Evolutionary conservation across 2,797 vertebrate species (phyloP), one percentile per base, ranked within the genome.

Genomic region (Falco novaeseelandiae): DNA sequence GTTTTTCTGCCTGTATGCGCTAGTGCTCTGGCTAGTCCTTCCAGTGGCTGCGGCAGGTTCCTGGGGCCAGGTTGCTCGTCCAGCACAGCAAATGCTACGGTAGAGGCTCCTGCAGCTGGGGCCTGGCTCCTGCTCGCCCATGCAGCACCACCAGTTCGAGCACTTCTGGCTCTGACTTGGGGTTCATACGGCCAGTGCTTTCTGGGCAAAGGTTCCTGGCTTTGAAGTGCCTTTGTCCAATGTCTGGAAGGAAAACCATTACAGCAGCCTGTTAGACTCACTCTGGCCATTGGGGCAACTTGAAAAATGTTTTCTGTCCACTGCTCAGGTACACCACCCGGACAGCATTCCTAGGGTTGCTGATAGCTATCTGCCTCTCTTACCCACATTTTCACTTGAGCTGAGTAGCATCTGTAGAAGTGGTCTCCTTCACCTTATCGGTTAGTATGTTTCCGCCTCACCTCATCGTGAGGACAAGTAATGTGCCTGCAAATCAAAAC

Each of bases 181-280:
- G 3, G 85, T 42, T 89, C 1, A 0, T 42, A 11, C 10, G 3
- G 49, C 40, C n/a, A 14, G 57, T 54, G 85, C 61, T 83, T 57
- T 76, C 70, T 44, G 86, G 62, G 48, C 55, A 32, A 30, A 46
- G 49, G 17, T 61, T 77, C 36, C 63, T 87, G 52, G 40, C 62
- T 57, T 44, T 0, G 0, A n/a, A 3, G 27, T 22, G 27, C 44
- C 65, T 78, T 55, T 90, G 70, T 70, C 54, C 14, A 4, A 0
- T 46, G 3, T 34, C n/a, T 83, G 83, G 69, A 32, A 74, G 40
- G 42, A 34, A 54, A 21, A 27, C 54, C 14, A 2, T 58, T 23
- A 7, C 21, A 38, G 21, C 54, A 80, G 59, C 46, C 67, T 57
- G 7, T 26, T 70, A 46, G 52, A 49, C n/a, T 88, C 14, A 1